phyloP scores from a whole-genome alignment of 2,797 vertebrate species.

The Enteromius viviparus region DNA sequence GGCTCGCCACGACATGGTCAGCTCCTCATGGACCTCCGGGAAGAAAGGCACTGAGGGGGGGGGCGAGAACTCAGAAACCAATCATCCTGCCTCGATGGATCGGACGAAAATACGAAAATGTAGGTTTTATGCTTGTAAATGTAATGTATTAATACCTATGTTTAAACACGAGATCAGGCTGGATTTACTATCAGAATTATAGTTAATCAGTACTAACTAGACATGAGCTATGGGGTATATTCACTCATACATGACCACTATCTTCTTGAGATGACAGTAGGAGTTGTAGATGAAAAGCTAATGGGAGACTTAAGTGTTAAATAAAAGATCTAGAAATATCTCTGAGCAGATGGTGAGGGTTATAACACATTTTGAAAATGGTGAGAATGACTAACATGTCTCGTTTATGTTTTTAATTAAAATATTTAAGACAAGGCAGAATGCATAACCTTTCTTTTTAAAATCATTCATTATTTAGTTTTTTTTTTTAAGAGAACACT shows the following conservation, averaged over 20 bases:
- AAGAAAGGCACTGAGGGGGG: no score
- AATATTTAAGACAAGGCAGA: background rate
- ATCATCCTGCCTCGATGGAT: no score
- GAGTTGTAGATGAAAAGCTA: background rate
- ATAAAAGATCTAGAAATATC: slow-evolving; percentile 19
- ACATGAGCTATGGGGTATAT: background rate
- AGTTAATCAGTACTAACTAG: background rate
- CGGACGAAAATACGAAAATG: no score
- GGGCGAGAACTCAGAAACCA: no score
- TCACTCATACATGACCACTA: background rate
- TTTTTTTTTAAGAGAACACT: background rate
- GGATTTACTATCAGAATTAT: no score
- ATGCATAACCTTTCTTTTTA: background rate
- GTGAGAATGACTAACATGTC: background rate
- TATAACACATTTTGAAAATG: background rate
- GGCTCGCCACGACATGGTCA: no score
- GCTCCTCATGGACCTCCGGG: no score
- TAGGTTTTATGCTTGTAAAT: no score
- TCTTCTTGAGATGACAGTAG: background rate
- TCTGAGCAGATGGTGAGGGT: slow-evolving; percentile 16
- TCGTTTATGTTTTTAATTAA: background rate
- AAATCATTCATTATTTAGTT: background rate
- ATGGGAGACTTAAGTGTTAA: slow-evolving; percentile 1
- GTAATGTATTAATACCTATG: no score
- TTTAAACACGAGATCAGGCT: no score